These are phyloP conservation scores for Vulpes vulpes DNA, from an alignment of 2,113 vertebrate species.

Conservation along the genomic window DNA sequence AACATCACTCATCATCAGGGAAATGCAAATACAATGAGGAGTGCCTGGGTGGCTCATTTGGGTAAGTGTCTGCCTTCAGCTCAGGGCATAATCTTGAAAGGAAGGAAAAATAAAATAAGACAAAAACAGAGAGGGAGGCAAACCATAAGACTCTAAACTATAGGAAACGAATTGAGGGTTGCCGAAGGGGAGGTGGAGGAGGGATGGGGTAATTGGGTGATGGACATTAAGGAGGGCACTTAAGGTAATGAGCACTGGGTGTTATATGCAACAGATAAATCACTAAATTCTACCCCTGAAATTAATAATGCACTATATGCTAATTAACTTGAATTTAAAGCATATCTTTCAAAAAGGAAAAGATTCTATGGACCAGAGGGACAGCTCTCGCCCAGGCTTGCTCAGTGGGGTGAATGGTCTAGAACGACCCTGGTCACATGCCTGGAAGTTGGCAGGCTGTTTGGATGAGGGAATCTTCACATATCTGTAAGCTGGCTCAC, in stretches of 20 bases:
- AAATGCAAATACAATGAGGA: too few relatives aligned
- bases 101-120: neutral
- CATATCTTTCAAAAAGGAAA: neutral
- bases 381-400: neutral
- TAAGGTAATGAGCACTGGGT: neutral
- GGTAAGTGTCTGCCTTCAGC: too few relatives aligned
- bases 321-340: neutral
- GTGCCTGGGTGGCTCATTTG: too few relatives aligned
- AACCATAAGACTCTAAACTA: neutral
- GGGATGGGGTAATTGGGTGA: neutral
- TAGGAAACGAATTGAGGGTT: neutral
- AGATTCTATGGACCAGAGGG: neutral
- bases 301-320: neutral
- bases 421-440: neutral
- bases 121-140: neutral
- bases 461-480: neutral
- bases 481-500: neutral
- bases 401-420: neutral
- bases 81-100: neutral
- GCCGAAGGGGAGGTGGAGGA: neutral
- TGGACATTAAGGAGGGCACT: neutral
- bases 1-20: too few relatives aligned
- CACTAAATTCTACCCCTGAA: neutral
- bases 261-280: neutral
- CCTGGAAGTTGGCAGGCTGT: neutral